Evolutionary conservation across 64 coral and sea anemone genomes (phyloP).

Genomic region (Stichodactyla helianthus): DNA sequence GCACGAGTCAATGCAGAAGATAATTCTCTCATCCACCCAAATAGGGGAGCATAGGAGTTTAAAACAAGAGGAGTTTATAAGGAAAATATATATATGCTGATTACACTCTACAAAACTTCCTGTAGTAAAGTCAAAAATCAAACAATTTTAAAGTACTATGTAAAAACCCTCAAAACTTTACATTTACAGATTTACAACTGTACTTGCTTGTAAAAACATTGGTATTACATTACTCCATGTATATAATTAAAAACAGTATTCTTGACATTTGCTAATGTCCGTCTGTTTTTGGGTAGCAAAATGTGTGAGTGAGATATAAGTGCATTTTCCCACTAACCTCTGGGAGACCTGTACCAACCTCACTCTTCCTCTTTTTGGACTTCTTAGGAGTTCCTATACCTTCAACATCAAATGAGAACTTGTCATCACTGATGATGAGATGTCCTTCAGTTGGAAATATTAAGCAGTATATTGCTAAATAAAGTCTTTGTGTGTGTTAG

Average conservation of each 20-base stretch:
- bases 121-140: no score
- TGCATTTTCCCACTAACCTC: constrained; percentile 39
- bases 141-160: no score
- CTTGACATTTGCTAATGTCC: neutral
- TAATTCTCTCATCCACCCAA: no score
- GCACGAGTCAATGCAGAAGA: no score
- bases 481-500: neutral
- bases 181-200: no score
- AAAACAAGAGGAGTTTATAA: no score
- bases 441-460: neutral
- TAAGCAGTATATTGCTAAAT: neutral
- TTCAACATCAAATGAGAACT: constrained; percentile 47
- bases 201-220: no score
- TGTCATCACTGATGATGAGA: constrained; percentile 8
- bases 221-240: no score
- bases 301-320: constrained; percentile 44
- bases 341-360: constrained; percentile 23
- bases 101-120: no score
- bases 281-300: neutral
- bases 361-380: constrained; percentile 70
- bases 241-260: neutral
- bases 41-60: no score
- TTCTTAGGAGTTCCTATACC: constrained; percentile 77
- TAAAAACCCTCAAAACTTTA: no score
- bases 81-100: no score